A percentile compares a stretch with the other conserved stretches of the same genome.
phyloP scores from a whole-genome alignment of 2,888 invertebrate genomes.

The Acleris cristana region DNA sequence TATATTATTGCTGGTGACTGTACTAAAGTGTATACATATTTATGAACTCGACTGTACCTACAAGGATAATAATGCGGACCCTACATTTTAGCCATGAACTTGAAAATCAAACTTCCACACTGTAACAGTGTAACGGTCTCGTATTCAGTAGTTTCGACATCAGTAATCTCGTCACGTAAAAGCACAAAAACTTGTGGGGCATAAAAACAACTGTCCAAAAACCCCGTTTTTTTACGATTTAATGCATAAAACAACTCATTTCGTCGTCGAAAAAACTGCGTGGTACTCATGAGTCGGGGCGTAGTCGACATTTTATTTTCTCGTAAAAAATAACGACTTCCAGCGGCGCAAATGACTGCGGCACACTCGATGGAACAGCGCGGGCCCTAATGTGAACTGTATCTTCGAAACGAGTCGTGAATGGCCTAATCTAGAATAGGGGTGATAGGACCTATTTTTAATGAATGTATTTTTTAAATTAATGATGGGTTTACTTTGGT shows the following conservation, averaged over 20 bases:
- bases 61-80: no score
- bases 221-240: constrained; percentile 25
- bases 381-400: constrained; percentile 15
- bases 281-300: constrained; percentile 31
- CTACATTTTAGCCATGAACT: no score
- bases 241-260: constrained; percentile 37
- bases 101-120: no score
- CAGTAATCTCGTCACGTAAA: constrained; percentile 1
- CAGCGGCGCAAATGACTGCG: constrained; percentile 34
- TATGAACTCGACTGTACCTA: no score
- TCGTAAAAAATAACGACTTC: constrained; percentile 32
- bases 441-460: neutral
- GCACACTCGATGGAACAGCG: constrained; percentile 7
- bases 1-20: no score
- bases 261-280: constrained; percentile 31
- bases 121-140: neutral
- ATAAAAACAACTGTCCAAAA: constrained; percentile 25
- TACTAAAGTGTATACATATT: no score
- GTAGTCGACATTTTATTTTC: constrained; percentile 32
- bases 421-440: neutral
- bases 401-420: neutral
- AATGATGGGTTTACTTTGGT: no score
- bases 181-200: constrained; percentile 13
- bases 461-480: neutral
- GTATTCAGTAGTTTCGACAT: neutral